phyloP scores from a whole-genome alignment of 2,888 invertebrate species.

The Pristionchus arcanus region DNA sequence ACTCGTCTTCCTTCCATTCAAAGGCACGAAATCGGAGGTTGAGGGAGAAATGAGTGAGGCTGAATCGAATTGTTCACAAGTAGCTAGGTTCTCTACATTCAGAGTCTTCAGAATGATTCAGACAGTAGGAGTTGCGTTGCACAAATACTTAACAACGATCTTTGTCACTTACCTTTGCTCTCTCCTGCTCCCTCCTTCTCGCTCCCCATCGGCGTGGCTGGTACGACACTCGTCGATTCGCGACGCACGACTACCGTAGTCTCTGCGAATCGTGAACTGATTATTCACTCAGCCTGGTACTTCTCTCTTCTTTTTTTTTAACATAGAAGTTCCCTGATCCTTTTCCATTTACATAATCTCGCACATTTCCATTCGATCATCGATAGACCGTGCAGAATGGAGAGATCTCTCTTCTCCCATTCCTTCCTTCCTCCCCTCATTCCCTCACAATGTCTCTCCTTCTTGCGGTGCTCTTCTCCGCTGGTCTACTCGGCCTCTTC shows the following conservation, averaged over 20 bases:
- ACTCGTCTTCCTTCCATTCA: conserved; percentile 14
- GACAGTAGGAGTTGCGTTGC: no score
- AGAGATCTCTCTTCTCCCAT: background rate
- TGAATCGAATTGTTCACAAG: background rate
- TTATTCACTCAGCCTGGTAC: no score
- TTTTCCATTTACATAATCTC: background rate
- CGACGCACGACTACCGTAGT: conserved; percentile 21
- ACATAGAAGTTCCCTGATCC: no score
- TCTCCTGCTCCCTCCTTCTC: background rate
- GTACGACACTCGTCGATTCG: conserved; percentile 34
- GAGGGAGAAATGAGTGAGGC: background rate
- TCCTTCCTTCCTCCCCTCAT: background rate
- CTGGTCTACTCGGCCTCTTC: background rate
- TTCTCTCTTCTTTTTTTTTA: no score
- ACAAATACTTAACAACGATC: background rate
- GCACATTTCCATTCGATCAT: background rate
- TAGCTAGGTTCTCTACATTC: no score
- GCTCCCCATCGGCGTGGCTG: background rate
- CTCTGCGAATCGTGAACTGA: conserved; percentile 21
- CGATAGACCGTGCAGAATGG: background rate
- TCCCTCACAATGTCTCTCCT: conserved; percentile 6
- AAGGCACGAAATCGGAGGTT: background rate
- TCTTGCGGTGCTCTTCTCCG: background rate
- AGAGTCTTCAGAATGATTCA: no score
- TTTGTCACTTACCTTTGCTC: background rate